These are phyloP conservation scores for Cyanoderma ruficeps DNA, from an alignment of 2,113 vertebrate genomes.

Conservation along the genomic window DNA sequence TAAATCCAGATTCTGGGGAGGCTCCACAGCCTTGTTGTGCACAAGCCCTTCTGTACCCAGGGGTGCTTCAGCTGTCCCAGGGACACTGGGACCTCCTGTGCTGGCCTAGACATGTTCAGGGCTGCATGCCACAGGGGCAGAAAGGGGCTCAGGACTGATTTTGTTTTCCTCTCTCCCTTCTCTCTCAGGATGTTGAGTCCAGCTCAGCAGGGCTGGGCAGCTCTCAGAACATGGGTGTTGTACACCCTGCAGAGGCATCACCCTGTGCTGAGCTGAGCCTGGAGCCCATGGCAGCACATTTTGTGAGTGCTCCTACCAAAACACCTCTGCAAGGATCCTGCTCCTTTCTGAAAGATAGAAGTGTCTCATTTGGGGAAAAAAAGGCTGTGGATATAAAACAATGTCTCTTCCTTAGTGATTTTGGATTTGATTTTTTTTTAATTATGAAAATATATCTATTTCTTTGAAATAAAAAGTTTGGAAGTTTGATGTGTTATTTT, in stretches of 20 bases:
- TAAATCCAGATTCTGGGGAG: neutral
- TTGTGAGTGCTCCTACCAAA: neutral
- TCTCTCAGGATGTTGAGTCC: neutral
- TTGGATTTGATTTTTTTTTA: neutral
- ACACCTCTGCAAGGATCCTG: neutral
- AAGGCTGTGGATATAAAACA: neutral
- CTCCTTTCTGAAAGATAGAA: neutral
- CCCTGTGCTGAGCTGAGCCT: neutral
- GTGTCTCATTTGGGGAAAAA: neutral
- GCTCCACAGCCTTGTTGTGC: neutral
- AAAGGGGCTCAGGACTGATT: neutral
- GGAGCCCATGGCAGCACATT: neutral
- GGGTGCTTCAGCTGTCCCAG: neutral
- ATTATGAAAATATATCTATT: neutral
- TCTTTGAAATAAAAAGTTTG: constrained; percentile 24
- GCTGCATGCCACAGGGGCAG: neutral
- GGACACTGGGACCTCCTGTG: neutral
- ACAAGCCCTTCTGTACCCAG: neutral
- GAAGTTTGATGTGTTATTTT: constrained; percentile 35
- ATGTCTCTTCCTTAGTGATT: neutral
- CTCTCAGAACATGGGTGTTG: rapidly evolving
- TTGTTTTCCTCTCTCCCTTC: neutral
- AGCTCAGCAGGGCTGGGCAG: neutral
- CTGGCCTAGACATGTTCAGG: rapidly evolving
- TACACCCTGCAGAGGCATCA: rapidly evolving